A percentile compares a stretch with the other conserved stretches of the same genome.
Conservation (phyloP, 2,797 vertebrate species). For the Molossus molossus region DNA sequence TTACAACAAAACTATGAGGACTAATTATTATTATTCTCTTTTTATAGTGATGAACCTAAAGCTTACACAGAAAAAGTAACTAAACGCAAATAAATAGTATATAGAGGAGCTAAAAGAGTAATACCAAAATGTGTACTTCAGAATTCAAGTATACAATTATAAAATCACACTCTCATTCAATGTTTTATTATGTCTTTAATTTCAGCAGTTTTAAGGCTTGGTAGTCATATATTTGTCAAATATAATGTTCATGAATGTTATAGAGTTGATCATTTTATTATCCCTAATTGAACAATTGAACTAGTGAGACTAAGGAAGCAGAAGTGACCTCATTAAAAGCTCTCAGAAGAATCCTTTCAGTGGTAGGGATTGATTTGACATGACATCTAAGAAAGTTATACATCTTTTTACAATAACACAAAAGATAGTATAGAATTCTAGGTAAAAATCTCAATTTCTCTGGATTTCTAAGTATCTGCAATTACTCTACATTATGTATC, state of each 20-base stretch:
- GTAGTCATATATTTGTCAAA: background rate
- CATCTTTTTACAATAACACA: background rate
- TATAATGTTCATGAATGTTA: background rate
- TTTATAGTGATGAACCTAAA: background rate
- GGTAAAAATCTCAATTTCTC: background rate
- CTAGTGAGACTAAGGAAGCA: background rate
- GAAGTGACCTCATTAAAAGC: background rate
- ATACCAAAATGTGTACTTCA: background rate
- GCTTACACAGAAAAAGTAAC: background rate
- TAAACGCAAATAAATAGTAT: background rate
- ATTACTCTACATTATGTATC: background rate
- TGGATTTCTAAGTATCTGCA: background rate
- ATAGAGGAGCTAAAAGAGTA: background rate
- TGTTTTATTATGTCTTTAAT: conserved; percentile 1
- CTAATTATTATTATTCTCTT: background rate
- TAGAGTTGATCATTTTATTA: background rate
- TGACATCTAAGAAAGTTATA: background rate
- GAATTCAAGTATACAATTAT: background rate
- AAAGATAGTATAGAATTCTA: background rate
- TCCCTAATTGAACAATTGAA: background rate
- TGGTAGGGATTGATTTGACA: background rate
- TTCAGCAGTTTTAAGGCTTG: background rate
- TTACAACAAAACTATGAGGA: background rate
- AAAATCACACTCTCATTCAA: conserved; percentile 1
- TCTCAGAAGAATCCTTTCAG: background rate